Evolutionary conservation across 2,113 vertebrate species (phyloP), one percentile per base, ranked within the genome.

Genomic region (Notiomystis cincta): DNA sequence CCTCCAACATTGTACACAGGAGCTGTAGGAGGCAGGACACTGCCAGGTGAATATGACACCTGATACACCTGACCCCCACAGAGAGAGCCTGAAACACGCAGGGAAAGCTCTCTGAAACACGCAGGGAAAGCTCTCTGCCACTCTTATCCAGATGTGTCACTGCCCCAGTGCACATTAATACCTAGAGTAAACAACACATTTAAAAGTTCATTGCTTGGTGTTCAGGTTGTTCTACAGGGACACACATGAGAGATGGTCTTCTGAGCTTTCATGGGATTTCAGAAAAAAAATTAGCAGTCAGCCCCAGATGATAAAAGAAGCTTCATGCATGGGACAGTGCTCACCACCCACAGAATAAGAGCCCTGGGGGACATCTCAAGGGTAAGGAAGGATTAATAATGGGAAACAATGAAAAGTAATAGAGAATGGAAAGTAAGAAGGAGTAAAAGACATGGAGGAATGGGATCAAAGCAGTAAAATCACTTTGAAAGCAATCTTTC

Each of bases 371-470:
- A 83, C n/a, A 42, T 58, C 81, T 90, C 86, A 93, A 92, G 47
- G 35, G 42, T 86, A 95, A 83, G 80, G 47, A 90, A 73, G 80
- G 60, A 92, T 90, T 95, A 83, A 92, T 81, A 95, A 90, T 27
- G 58, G 42, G 60, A 78, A 95, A 70, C 56, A 81, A 78, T 81
- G 72, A 93, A 85, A 90, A 87, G 35, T 75, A 93, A 89, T 66
- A 89, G 91, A 62, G 64, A 95, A 94, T 71, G 75, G 69, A 92
- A 81, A 94, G 76, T 54, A 81, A 89, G 58, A 88, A 90, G 80
- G 38, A 87, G 38, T 88, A 78, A 92, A 92, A 93, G 60, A 62
- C 42, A 51, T 44, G 70, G 57, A 78, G 44, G 30, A 90, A 89
- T 67, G 60, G 64, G 44, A 89, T 83, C 38, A 71, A 88, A 95